Conservation (phyloP, 2,888 invertebrate species). For the Portevinia maculata region DNA sequence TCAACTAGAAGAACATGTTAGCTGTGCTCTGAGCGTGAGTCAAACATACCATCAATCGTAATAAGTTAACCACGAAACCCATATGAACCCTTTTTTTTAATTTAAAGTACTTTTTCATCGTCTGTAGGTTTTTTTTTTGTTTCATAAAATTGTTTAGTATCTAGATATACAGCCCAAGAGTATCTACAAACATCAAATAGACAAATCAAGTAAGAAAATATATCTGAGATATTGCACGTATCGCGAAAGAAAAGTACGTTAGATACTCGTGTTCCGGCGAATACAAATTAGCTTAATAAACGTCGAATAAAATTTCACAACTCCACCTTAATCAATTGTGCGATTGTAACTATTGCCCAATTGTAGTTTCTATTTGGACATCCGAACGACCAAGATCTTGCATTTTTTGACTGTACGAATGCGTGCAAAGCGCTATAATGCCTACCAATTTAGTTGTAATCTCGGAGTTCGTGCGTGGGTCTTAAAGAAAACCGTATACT, state of each 20-base stretch:
- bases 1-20: background rate
- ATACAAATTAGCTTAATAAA: conserved; percentile 31
- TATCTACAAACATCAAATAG: conserved; percentile 25
- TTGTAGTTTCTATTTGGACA: conserved; percentile 25
- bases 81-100: conserved; percentile 21
- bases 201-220: conserved; percentile 55
- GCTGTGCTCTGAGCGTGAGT: conserved; percentile 7
- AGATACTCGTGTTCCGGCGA: conserved; percentile 26
- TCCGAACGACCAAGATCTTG: background rate
- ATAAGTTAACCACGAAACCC: conserved; percentile 30
- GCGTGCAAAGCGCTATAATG: conserved; percentile 16
- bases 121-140: conserved; percentile 14
- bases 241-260: conserved; percentile 29
- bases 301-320: conserved; percentile 31
- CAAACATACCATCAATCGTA: conserved; percentile 3
- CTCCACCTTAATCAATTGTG: conserved; percentile 20
- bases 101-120: conserved; percentile 21
- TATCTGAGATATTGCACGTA: background rate
- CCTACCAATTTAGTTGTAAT: background rate
- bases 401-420: conserved; percentile 5
- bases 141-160: conserved; percentile 54
- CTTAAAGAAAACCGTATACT: background rate
- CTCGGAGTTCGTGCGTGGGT: conserved; percentile 9
- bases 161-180: conserved; percentile 36
- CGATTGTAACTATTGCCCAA: conserved; percentile 33